Conservation (phyloP, 2,888 invertebrate species). For the Glomeris marginata region DNA sequence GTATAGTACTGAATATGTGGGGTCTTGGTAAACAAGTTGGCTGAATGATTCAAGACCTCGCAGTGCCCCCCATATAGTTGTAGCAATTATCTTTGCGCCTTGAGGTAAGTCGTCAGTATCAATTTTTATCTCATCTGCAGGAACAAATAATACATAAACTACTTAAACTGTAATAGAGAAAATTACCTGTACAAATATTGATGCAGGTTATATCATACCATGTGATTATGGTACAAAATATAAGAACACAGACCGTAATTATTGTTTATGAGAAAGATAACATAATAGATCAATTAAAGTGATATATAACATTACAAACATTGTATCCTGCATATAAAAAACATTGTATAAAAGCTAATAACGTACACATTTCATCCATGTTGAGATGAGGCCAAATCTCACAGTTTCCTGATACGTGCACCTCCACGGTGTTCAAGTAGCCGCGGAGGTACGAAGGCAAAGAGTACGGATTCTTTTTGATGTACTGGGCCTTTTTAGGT, state of each 20-base stretch:
- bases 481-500: slow-evolving; percentile 11
- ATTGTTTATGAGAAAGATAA: neutral
- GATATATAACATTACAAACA: no score
- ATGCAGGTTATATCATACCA: no score
- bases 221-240: no score
- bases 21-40: slow-evolving; percentile 44
- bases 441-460: slow-evolving; percentile 26
- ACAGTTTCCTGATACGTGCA: slow-evolving; percentile 45
- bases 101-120: slow-evolving; percentile 22
- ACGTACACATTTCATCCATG: slow-evolving; percentile 65
- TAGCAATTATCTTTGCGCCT: slow-evolving; percentile 24
- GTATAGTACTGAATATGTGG: no score
- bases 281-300: neutral
- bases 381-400: slow-evolving; percentile 46
- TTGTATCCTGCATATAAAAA: no score
- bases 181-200: no score
- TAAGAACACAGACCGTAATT: neutral
- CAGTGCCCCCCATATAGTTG: slow-evolving; percentile 65
- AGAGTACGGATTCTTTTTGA: slow-evolving; percentile 11
- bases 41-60: slow-evolving; percentile 75
- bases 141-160: no score
- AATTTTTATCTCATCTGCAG: slow-evolving; percentile 24
- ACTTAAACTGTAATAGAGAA: no score
- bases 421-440: slow-evolving; percentile 36
- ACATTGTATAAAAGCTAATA: neutral